Evolutionary conservation across 1,140 invertebrate genomes (phyloP).

Genomic region (Tetraneura akinire): DNA sequence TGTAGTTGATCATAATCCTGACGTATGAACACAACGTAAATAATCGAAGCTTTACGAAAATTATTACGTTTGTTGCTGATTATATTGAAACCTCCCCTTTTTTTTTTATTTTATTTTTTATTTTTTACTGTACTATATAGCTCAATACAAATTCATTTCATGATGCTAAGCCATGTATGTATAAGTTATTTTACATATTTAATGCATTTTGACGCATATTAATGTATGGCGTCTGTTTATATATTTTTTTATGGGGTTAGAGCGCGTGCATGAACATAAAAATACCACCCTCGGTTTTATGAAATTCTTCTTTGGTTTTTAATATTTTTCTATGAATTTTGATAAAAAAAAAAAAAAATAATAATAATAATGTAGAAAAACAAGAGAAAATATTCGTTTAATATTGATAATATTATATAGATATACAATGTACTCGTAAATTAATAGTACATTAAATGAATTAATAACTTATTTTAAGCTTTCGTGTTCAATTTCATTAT

Average conservation of each 20-base stretch:
- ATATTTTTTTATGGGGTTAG: slow-evolving; percentile 18
- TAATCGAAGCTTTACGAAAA: slow-evolving; percentile 11
- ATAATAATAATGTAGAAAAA: too few species aligned
- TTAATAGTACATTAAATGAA: too few species aligned
- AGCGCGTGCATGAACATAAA: slow-evolving; percentile 21
- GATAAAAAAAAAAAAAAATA: neutral
- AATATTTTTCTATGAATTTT: slow-evolving; percentile 12
- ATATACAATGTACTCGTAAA: too few species aligned
- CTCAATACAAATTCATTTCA: slow-evolving; percentile 34
- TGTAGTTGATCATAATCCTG: slow-evolving; percentile 13
- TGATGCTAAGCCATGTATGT: slow-evolving; percentile 25
- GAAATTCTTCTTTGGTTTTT: slow-evolving; percentile 37
- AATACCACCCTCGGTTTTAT: slow-evolving; percentile 37
- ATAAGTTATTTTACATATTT: slow-evolving; percentile 44
- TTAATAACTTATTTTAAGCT: too few species aligned
- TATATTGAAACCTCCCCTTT: slow-evolving; percentile 30
- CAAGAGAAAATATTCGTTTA: too few species aligned
- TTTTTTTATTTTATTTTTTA: too few species aligned
- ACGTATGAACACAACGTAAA: slow-evolving; percentile 11
- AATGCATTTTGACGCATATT: slow-evolving; percentile 40
- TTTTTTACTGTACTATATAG: too few species aligned
- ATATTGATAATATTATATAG: too few species aligned
- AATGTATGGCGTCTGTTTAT: slow-evolving; percentile 15
- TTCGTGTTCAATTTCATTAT: too few species aligned
- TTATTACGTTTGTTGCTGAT: slow-evolving; percentile 36